Evolutionary conservation across 2,888 invertebrate genomes (phyloP).

Genomic region (Criorhina ranunculi): DNA sequence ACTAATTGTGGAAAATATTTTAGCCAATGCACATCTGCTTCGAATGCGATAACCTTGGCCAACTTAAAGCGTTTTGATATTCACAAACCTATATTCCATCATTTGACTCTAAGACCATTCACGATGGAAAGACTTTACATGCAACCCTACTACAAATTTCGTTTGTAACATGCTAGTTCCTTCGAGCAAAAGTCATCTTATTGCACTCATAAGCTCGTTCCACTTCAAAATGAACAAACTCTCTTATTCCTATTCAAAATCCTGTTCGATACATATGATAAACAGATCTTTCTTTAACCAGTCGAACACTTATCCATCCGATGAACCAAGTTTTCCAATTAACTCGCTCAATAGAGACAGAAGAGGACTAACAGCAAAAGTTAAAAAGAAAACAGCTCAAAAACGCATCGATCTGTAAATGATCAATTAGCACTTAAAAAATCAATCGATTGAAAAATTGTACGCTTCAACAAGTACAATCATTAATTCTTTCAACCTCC

Average conservation of each 20-base stretch:
- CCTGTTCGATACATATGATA: neutral
- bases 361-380: neutral
- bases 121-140: too few species aligned
- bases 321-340: constrained; percentile 47
- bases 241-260: neutral
- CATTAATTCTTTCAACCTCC: constrained; percentile 47
- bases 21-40: too few species aligned
- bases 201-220: too few species aligned
- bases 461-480: constrained; percentile 58
- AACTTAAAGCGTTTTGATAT: too few species aligned
- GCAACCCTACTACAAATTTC: too few species aligned
- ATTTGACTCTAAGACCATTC: too few species aligned
- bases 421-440: constrained; percentile 71
- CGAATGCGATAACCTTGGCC: too few species aligned
- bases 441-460: constrained; percentile 66
- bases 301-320: constrained; percentile 34
- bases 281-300: constrained; percentile 2
- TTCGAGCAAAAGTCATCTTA: too few species aligned
- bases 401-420: constrained; percentile 67
- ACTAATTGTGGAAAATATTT: too few species aligned
- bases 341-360: constrained; percentile 9
- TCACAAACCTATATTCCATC: too few species aligned
- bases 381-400: constrained; percentile 3
- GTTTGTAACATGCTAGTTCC: too few species aligned
- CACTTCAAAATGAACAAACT: neutral